Evolutionary conservation across 2,888 invertebrate genomes (phyloP), one percentile per base, ranked within the genome.

Genomic region (Macrostomum cliftonense): DNA sequence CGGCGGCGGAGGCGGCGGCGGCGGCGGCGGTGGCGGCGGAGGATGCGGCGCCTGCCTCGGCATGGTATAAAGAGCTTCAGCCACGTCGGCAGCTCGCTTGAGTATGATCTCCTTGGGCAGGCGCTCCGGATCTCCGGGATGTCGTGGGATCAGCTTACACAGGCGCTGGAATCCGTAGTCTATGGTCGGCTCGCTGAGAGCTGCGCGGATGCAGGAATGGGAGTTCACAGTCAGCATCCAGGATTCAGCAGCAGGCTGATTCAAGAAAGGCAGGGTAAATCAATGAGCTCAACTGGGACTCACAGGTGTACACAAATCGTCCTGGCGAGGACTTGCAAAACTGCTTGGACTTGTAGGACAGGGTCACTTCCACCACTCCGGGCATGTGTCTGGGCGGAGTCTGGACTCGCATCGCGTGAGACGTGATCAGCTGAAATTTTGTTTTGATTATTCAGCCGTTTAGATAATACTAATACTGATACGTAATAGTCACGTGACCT

Each of bases 141-240:
- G 93, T 62, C 95, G 78, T 13, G 95, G 95, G 70, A 99, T 86
- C 45, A 95, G 78, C 72, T 97, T 97, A 74, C 91, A 89, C 63
- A 97, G 78, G 65, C 95, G 78, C 74, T 95, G 93, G 74, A 97
- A 97, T 39, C 95, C 95, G 73, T 93, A 95, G 76, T 97, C 97
- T 76, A 99, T 95, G 69, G 89, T 93, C 39, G 97, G 95, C 74
- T 97, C 97, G 72, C 86, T 89, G 67, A 97, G 76, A 54, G 95
- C 95, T 95, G 77, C 28, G 28, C 5, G 28, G 5, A 28, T 9
- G 28, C 5, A 9, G 28, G 28, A 28, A n/a, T n/a, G n/a, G n/a
- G n/a, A n/a, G n/a, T n/a, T n/a, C n/a, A n/a, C n/a, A n/a, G n/a
- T n/a, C n/a, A n/a, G n/a, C n/a, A n/a, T n/a, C n/a, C n/a, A n/a